Base-by-base conservation (phyloP, 1,140 invertebrate genomes). In the Muscidifurax raptorellus region DNA sequence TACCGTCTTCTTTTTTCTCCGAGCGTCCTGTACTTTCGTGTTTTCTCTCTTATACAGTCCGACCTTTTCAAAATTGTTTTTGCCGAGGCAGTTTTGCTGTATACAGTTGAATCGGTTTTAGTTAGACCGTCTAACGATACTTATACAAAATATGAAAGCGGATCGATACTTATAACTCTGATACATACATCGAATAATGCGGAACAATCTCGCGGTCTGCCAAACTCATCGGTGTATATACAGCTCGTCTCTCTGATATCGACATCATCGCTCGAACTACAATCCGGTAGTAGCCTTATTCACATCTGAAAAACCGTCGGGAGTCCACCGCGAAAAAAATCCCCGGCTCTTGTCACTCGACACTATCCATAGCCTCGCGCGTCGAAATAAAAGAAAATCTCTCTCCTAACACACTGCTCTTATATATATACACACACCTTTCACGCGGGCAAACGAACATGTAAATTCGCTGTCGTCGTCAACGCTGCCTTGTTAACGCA, bases 31-130 rank as follows among this genome's bases (percentile, higher is more conserved):
- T 30, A 36, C 15, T 30, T 74, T 18, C 32, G 4, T 40, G 13
- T 18, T n/a, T 22, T 74, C 5, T 74, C n/a, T 74, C 71, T 27
- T 9, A 27, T n/a, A n/a, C n/a, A n/a, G 25, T 12, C 66, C 28
- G 27, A 75, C 72, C 47, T 75, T 75, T 75, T 40, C 72, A 9
- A 75, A 75, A 75, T 75, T 75, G 36, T 75, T 75, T 75, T 75
- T 47, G 0, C 47, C 72, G 9, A n/a, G n/a, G n/a, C n/a, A n/a
- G n/a, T 75, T 75, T 75, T 36, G 15, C 30, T 1, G n/a, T n/a
- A n/a, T n/a, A n/a, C n/a, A n/a, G 32, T 36, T 36, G 9, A 36
- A 36, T 36, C 9, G 32, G 32, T 36, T 36, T 36, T 36, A 36
- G 9, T 36, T 7, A 7, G 0, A 47, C 13, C 2, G 44, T 47